A percentile compares a stretch with the other conserved stretches of the same genome.
Evolutionary conservation across 1,140 invertebrate genomes (phyloP).

Genomic region (Apis laboriosa): DNA sequence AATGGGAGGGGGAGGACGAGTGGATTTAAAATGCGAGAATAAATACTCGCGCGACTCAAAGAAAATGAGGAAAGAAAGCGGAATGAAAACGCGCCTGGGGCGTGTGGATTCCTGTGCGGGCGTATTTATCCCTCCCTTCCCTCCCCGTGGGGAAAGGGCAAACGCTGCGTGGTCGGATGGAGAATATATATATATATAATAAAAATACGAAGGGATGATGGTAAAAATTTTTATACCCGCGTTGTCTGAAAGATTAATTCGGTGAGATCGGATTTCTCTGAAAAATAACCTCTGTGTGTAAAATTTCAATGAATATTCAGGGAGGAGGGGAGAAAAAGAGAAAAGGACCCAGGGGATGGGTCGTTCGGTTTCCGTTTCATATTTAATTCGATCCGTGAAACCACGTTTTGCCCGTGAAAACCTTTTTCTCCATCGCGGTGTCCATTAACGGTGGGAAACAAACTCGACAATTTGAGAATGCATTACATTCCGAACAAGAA

Average conservation of each 20-base stretch:
- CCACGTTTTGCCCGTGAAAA: not conserved
- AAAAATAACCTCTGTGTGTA: not conserved
- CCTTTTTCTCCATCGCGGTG: not conserved
- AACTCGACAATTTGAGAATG: no score
- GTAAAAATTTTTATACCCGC: not conserved
- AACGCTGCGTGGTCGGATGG: not conserved
- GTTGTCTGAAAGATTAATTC: not conserved
- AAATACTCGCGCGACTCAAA: conserved; percentile 16
- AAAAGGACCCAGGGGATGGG: not conserved
- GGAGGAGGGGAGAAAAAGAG: no score
- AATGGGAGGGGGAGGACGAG: not conserved
- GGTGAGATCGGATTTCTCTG: not conserved
- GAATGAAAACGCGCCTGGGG: conserved; percentile 7
- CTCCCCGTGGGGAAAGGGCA: not conserved
- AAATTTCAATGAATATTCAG: not conserved
- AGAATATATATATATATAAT: not conserved
- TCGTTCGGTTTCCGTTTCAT: not conserved
- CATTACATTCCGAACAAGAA: no score
- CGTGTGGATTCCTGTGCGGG: not conserved
- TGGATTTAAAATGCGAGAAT: conserved; percentile 20
- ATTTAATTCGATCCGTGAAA: not conserved
- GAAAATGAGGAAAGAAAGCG: not conserved
- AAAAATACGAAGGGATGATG: not conserved
- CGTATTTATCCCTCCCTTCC: not conserved
- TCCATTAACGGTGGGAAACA: not conserved